A percentile compares a stretch with the other conserved stretches of the same genome.
Evolutionary conservation across 1,140 invertebrate genomes (phyloP).

Genomic region (Caenorhabditis remanei): DNA sequence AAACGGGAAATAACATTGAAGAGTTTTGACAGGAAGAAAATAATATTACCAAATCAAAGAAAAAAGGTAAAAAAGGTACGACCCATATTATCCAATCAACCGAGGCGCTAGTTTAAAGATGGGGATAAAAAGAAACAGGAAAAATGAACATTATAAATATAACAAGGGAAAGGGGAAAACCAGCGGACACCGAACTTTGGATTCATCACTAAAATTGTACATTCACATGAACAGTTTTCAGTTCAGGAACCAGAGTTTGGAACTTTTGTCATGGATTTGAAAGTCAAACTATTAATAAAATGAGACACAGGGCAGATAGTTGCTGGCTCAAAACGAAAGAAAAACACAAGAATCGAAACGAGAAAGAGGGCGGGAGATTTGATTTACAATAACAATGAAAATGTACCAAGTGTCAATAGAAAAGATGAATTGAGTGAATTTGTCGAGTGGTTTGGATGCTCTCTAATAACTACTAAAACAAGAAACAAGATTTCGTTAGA

Average conservation of each 20-base stretch:
- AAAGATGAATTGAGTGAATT: not conserved
- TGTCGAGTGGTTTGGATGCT: not conserved
- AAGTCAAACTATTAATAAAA: not conserved
- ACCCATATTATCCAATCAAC: slow-evolving; percentile 49
- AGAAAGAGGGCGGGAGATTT: slow-evolving; percentile 30
- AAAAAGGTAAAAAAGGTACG: not conserved
- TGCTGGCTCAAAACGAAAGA: not conserved
- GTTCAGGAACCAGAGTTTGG: not conserved
- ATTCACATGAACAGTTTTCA: too few species aligned
- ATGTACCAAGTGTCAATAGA: not conserved
- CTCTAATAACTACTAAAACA: slow-evolving; percentile 17
- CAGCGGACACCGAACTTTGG: slow-evolving; percentile 5
- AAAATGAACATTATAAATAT: slow-evolving; percentile 36
- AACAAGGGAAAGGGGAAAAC: not conserved
- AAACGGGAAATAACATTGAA: not conserved
- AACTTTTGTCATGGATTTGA: slow-evolving; percentile 3
- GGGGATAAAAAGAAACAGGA: not conserved
- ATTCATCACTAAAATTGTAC: not conserved
- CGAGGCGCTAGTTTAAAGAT: slow-evolving; percentile 33
- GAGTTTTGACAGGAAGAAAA: slow-evolving; percentile 19
- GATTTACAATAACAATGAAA: slow-evolving; percentile 36
- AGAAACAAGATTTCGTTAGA: too few species aligned
- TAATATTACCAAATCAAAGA: slow-evolving; percentile 48
- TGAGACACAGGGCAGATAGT: not conserved
- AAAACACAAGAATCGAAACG: not conserved